Evolutionary conservation across 2,888 invertebrate genomes (phyloP), one percentile per base, ranked within the genome.

Genomic region (Drosophila diplacantha): DNA sequence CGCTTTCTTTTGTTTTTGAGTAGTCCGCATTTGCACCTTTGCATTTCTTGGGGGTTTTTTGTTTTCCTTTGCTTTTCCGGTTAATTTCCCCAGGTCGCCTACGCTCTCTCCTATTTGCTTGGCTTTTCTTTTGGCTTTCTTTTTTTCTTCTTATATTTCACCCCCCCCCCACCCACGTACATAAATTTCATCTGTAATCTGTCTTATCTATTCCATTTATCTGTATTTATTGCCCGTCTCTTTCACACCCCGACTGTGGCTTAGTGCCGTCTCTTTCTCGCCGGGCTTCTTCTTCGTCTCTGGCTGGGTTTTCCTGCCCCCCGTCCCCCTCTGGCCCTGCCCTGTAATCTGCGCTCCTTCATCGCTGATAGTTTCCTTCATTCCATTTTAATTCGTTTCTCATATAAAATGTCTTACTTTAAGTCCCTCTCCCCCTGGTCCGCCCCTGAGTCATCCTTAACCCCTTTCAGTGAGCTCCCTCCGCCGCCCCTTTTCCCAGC

Each of bases 331-430:
- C 38, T 20, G 12, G 22, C 29, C 1, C 35, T 35, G 29, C 12
- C 5, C 51, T 37, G 43, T 43, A 51, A 51, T 37, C 43, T 26
- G 35, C 24, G 20, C 20, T 32, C 35, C 53, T 43, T 32, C 64
- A 63, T 32, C 52, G 64, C 41, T 62, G 61, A 62, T 63, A 63
- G 61, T 62, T 63, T 24, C 41, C 59, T 51, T 59, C 44, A 51
- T 51, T 59, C 59, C 59, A 59, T 66, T 66, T 66, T 66, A 66
- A 66, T 66, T 66, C 66, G 52, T 60, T 66, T 66, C 61, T 68
- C 66, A 68, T 66, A 68, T 68, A 59, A 68, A 68, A 66, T 59
- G 66, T 66, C 66, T 66, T 69, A 49, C 61, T 69, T 49, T 60
- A 47, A 39, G 31, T 49, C 51, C 35, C 20, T 11, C 14, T 44